phyloP scores from a whole-genome alignment of 2,113 vertebrate genomes.

The Recurvirostra avosetta region DNA sequence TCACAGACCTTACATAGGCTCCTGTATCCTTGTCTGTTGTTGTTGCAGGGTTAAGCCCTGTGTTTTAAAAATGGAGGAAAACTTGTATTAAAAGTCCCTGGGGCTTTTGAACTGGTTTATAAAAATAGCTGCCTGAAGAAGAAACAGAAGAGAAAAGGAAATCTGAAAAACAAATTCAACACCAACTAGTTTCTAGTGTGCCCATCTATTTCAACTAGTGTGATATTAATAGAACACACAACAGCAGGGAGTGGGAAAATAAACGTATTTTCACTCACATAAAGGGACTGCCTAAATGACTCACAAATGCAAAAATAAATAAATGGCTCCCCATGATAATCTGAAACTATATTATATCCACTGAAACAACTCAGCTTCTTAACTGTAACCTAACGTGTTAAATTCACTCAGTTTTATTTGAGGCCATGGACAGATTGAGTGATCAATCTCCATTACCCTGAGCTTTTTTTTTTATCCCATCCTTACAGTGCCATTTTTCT shows the following conservation, averaged over 20 bases:
- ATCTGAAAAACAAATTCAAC: constrained; percentile 70
- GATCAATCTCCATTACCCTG: constrained; percentile 74
- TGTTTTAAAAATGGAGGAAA: background rate
- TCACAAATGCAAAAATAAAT: constrained; percentile 82
- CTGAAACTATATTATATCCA: constrained; percentile 67
- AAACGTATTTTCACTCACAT: constrained; percentile 75
- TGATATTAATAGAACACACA: constrained; percentile 78
- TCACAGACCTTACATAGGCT: background rate
- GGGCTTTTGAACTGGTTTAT: constrained; percentile 45
- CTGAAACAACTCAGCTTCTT: constrained; percentile 67
- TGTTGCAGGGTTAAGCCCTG: background rate
- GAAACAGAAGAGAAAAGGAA: constrained; percentile 31
- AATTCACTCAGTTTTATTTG: constrained; percentile 74
- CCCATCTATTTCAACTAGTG: constrained; percentile 73
- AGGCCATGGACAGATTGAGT: constrained; percentile 58
- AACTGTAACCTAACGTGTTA: constrained; percentile 72
- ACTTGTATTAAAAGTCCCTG: constrained; percentile 4
- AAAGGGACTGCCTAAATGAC: constrained; percentile 76
- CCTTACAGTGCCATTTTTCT: constrained; percentile 69
- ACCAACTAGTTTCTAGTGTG: constrained; percentile 68
- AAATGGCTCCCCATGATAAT: constrained; percentile 73
- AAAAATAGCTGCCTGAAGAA: constrained; percentile 59
- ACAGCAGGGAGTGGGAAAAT: constrained; percentile 77
- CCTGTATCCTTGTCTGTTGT: background rate
- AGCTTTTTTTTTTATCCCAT: constrained; percentile 11